These are phyloP conservation scores for Brachyopa scutellaris DNA, from an alignment of 2,888 invertebrate species.

Conservation along the genomic window DNA sequence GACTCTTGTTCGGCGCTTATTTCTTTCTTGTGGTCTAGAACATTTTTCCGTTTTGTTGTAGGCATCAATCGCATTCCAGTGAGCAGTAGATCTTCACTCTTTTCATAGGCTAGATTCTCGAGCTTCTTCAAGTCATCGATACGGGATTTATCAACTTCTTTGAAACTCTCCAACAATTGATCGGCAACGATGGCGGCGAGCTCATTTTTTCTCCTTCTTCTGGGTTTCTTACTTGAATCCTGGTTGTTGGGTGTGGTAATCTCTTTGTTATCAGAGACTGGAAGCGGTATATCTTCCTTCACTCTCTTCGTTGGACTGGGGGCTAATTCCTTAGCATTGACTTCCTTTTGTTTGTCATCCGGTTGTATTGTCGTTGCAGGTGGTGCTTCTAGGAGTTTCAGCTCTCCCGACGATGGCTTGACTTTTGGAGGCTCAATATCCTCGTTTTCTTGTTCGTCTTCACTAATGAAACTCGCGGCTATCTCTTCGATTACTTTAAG, in stretches of 20 bases:
- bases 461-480: conserved; percentile 72
- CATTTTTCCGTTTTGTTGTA: conserved; percentile 79
- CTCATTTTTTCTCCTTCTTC: conserved; percentile 81
- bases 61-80: conserved; percentile 81
- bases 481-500: conserved; percentile 73
- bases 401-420: not conserved
- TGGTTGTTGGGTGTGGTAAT: conserved; percentile 14
- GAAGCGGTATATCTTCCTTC: not conserved
- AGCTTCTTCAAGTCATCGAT: conserved; percentile 81
- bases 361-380: not conserved
- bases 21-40: conserved; percentile 67
- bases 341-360: not conserved
- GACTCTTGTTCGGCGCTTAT: conserved; percentile 25
- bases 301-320: not conserved
- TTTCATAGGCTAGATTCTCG: conserved; percentile 81
- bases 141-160: conserved; percentile 80
- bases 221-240: conserved; percentile 76
- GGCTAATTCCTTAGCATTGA: not conserved
- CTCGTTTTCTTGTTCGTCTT: conserved; percentile 56
- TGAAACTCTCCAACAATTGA: conserved; percentile 81
- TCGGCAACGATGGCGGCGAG: conserved; percentile 81
- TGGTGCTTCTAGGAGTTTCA: not conserved
- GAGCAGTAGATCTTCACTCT: conserved; percentile 80
- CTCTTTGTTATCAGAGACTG: not conserved
- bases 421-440: not conserved